phyloP scores from a whole-genome alignment of 2,888 invertebrate genomes.

The Drosophila testacea region DNA sequence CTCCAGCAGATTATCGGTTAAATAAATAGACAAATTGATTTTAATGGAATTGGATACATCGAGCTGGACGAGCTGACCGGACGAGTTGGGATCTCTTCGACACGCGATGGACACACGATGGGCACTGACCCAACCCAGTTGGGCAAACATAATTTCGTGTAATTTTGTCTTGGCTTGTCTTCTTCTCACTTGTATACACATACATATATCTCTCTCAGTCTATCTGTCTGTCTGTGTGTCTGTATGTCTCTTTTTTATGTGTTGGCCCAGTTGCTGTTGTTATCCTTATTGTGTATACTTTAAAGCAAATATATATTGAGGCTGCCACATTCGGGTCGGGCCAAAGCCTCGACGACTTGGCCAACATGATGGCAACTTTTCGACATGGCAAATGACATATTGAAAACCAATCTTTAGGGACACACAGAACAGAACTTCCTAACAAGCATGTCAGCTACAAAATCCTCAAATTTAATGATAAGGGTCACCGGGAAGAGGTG shows the following conservation, averaged over 20 bases:
- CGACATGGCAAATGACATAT: constrained; percentile 25
- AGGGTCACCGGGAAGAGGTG: constrained; percentile 13
- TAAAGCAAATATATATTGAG: constrained; percentile 32
- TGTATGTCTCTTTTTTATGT: constrained; percentile 31
- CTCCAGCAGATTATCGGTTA: constrained; percentile 73
- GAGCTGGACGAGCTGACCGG: constrained; percentile 6
- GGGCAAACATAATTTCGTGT: constrained; percentile 72
- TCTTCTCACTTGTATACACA: not conserved
- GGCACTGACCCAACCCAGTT: constrained; percentile 55
- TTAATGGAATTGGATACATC: constrained; percentile 76
- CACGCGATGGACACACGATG: constrained; percentile 16
- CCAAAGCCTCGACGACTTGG: constrained; percentile 9
- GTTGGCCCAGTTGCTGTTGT: constrained; percentile 40
- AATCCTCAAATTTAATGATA: constrained; percentile 16
- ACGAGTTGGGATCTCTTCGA: constrained; percentile 14
- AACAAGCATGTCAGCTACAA: constrained; percentile 26
- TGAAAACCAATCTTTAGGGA: constrained; percentile 29
- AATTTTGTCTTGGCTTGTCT: constrained; percentile 64
- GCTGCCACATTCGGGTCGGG: constrained; percentile 5
- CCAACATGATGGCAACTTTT: constrained; percentile 31
- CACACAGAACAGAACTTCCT: constrained; percentile 2
- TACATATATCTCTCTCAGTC: not conserved
- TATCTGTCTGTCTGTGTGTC: not conserved
- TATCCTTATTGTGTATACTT: constrained; percentile 36
- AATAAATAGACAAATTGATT: constrained; percentile 80